Conservation (phyloP, 2,797 vertebrate species). For the Merluccius polli region DNA sequence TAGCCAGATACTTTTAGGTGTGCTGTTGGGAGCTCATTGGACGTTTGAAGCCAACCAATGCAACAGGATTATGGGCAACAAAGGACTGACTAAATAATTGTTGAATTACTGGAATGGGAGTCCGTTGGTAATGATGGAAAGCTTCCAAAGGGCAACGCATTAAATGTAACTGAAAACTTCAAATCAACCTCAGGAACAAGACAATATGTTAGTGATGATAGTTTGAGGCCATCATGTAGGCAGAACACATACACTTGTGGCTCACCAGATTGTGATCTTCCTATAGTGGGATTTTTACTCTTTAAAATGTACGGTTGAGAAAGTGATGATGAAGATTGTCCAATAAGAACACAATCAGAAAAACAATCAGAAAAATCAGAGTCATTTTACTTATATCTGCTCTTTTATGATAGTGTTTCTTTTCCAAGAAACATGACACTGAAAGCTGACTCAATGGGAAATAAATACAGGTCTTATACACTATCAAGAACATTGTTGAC, state of each 20-base stretch:
- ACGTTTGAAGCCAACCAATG: not conserved
- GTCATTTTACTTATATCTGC: not conserved
- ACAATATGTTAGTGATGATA: not conserved
- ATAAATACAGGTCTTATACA: not conserved
- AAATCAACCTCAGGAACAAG: not conserved
- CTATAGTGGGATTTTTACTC: no score
- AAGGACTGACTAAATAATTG: conserved; percentile 19
- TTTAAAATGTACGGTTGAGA: not conserved
- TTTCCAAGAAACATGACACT: not conserved
- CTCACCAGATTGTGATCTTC: no score
- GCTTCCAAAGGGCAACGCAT: not conserved
- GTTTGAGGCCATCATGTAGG: not conserved
- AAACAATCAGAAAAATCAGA: not conserved
- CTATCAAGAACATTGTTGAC: not conserved
- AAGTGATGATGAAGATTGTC: not conserved
- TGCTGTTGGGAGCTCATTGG: not conserved
- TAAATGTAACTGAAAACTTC: not conserved
- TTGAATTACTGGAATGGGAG: conserved; percentile 26
- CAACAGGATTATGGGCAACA: conserved; percentile 16
- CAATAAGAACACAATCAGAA: not conserved
- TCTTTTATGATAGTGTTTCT: not conserved
- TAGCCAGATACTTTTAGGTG: conserved; percentile 6
- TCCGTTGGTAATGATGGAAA: conserved; percentile 24
- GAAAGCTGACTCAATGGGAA: not conserved
- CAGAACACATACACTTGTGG: not conserved